phyloP scores from a whole-genome alignment of 37 sponge, comb jelly and placozoan species.

The Chondrosia reniformis region DNA sequence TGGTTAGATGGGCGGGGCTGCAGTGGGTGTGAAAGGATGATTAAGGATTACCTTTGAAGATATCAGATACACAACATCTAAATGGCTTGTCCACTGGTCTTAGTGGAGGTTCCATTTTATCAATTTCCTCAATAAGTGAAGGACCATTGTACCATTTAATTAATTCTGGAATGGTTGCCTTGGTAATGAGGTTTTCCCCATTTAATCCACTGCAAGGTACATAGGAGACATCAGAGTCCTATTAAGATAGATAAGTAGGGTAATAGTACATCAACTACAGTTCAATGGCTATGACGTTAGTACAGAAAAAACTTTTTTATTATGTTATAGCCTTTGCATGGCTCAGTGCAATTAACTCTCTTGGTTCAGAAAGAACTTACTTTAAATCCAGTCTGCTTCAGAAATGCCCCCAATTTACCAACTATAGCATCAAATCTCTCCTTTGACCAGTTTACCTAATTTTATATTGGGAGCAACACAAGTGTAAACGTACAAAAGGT shows the following conservation, averaged over 20 bases:
- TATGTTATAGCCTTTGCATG: neutral
- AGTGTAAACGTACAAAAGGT: neutral
- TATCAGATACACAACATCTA: conserved; percentile 63
- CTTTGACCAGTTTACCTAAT: conserved; percentile 77
- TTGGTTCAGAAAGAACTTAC: conserved; percentile 22
- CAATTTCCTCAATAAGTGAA: conserved; percentile 70
- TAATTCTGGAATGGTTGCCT: conserved; percentile 12
- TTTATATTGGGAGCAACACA: neutral
- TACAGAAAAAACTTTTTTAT: too few species aligned
- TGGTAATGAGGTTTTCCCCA: conserved; percentile 79
- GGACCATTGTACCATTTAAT: conserved; percentile 78
- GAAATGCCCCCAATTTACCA: conserved; percentile 63
- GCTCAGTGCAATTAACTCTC: neutral
- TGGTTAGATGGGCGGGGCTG: neutral
- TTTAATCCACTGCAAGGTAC: conserved; percentile 92
- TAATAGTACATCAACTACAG: neutral
- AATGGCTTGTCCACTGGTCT: conserved; percentile 77
- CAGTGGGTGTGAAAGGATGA: neutral
- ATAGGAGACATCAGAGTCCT: conserved; percentile 81
- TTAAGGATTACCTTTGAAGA: conserved; percentile 51
- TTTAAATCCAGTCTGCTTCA: conserved; percentile 87
- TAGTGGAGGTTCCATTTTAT: conserved; percentile 56
- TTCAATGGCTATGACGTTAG: neutral
- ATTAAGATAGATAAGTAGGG: neutral
- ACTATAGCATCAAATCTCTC: conserved; percentile 75